Conservation (phyloP, 2,797 vertebrate species). For the Lepilemur septentrionalis region DNA sequence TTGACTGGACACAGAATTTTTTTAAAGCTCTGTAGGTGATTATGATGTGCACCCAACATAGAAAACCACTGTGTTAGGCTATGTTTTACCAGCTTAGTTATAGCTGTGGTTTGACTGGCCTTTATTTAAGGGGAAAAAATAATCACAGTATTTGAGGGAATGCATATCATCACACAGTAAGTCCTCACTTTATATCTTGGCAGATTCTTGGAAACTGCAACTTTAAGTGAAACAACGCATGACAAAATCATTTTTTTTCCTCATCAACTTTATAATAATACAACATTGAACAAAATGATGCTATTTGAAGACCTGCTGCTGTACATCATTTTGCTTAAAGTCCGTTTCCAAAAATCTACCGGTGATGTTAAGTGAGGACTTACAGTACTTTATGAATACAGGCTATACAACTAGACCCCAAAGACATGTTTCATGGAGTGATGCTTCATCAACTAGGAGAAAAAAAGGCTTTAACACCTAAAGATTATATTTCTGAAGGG, state of each 20-base stretch:
- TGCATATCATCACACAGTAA: not conserved
- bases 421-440: not conserved
- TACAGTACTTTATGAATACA: not conserved
- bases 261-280: not conserved
- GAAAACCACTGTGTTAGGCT: not conserved
- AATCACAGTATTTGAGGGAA: not conserved
- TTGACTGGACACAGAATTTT: not conserved
- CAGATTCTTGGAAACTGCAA: not conserved
- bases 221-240: not conserved
- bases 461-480: not conserved
- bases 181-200: no score
- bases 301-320: not conserved
- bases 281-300: not conserved
- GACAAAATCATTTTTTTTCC: not conserved
- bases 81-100: not conserved
- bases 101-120: not conserved
- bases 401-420: conserved; percentile 15
- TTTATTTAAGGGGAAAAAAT: not conserved
- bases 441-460: not conserved
- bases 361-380: not conserved
- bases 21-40: not conserved
- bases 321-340: not conserved
- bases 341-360: not conserved
- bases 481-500: not conserved
- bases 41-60: not conserved